phyloP scores from a whole-genome alignment of 2,888 invertebrate species.

The Yponomeuta plumbellus region DNA sequence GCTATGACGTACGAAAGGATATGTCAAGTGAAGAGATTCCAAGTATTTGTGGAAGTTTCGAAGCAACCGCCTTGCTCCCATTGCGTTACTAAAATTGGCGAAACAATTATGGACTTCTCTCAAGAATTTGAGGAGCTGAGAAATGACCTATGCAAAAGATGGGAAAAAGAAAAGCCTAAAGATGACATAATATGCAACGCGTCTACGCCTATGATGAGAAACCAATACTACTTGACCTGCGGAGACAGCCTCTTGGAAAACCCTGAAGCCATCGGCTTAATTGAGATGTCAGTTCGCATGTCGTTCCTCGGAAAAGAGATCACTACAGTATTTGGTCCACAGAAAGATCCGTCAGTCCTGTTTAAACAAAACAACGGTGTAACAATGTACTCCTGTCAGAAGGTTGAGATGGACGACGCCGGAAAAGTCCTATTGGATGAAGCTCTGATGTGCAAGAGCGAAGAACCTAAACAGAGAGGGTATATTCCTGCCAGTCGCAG shows the following conservation, averaged over 20 bases:
- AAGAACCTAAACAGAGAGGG: slow-evolving; percentile 22
- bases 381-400: slow-evolving; percentile 64
- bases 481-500: neutral
- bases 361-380: slow-evolving; percentile 62
- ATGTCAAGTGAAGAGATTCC: slow-evolving; percentile 55
- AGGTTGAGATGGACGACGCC: slow-evolving; percentile 66
- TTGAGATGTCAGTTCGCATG: slow-evolving; percentile 61
- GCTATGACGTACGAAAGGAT: slow-evolving; percentile 71
- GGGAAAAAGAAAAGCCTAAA: slow-evolving; percentile 53
- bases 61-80: slow-evolving; percentile 63
- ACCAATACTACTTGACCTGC: slow-evolving; percentile 58
- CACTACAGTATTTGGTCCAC: slow-evolving; percentile 58
- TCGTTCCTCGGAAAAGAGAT: slow-evolving; percentile 69
- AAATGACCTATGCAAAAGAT: slow-evolving; percentile 59
- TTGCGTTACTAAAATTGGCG: slow-evolving; percentile 59
- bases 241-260: slow-evolving; percentile 37
- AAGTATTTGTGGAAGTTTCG: slow-evolving; percentile 48
- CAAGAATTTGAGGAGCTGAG: slow-evolving; percentile 49
- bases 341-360: slow-evolving; percentile 46
- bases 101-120: slow-evolving; percentile 57
- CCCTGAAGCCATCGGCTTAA: slow-evolving; percentile 57
- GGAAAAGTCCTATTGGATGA: slow-evolving; percentile 65
- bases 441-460: slow-evolving; percentile 44
- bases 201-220: slow-evolving; percentile 57
- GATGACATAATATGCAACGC: slow-evolving; percentile 63